Conservation (phyloP, 2,113 vertebrate genomes). For the Pica pica region DNA sequence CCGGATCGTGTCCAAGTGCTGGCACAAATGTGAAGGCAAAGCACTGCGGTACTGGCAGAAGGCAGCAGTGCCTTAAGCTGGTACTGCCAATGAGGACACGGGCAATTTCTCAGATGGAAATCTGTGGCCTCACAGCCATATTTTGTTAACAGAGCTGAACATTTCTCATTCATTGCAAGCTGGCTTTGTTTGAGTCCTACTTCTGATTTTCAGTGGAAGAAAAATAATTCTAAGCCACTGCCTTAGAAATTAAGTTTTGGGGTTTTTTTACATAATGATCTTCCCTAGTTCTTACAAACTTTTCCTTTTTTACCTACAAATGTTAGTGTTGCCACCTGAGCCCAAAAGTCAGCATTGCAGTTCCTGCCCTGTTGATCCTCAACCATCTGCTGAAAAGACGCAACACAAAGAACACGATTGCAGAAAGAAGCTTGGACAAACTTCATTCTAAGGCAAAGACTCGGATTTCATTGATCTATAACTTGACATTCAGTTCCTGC, state of each 20-base stretch:
- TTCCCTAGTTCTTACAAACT: neutral
- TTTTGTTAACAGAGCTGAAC: slow-evolving; percentile 22
- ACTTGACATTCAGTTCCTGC: slow-evolving; percentile 49
- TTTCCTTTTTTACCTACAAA: neutral
- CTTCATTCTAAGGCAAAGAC: slow-evolving; percentile 30
- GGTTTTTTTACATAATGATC: neutral
- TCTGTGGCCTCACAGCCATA: neutral
- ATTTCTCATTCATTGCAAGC: neutral
- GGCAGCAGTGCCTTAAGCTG: neutral
- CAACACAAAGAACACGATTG: neutral
- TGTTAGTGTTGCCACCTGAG: neutral
- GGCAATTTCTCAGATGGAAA: slow-evolving; percentile 12
- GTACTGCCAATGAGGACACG: neutral
- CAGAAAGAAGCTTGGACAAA: neutral
- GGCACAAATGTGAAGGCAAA: neutral
- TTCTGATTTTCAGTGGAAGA: neutral
- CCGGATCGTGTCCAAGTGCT: accelerated
- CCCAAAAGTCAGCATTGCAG: neutral
- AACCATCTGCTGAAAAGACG: neutral
- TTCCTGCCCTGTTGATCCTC: neutral
- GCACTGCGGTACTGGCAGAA: neutral
- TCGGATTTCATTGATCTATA: slow-evolving; percentile 27
- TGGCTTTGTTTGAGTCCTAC: neutral
- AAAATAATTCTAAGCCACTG: neutral
- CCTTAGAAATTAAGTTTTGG: neutral